These are phyloP conservation scores for Lasioglossum vierecki DNA, from an alignment of 2,888 invertebrate genomes.

Conservation along the genomic window DNA sequence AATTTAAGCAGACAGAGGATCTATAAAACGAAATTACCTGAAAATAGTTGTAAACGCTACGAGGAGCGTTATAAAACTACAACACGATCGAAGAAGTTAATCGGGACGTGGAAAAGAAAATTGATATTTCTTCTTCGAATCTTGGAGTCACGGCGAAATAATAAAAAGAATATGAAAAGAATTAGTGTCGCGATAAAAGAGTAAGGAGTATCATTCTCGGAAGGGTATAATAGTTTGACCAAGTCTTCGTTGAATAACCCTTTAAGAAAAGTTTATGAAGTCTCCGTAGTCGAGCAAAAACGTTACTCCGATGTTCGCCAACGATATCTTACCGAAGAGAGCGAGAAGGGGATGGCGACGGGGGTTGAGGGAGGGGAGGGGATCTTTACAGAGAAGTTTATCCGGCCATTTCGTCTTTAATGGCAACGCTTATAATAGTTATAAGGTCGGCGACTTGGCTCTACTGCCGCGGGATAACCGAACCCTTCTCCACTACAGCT, in stretches of 20 bases:
- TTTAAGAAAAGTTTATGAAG: conserved; percentile 14
- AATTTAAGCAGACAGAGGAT: neutral
- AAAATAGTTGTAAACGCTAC: neutral
- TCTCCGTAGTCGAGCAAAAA: conserved; percentile 8
- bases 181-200: neutral
- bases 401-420: conserved; percentile 34
- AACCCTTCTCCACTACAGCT: conserved; percentile 27
- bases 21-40: no score
- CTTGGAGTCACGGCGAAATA: neutral
- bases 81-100: neutral
- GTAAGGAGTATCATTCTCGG: conserved; percentile 13
- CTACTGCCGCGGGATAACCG: conserved; percentile 30
- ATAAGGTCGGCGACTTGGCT: conserved; percentile 31
- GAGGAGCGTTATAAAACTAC: neutral
- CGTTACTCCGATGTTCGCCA: neutral
- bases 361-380: neutral
- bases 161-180: neutral
- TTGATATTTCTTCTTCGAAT: neutral
- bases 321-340: conserved; percentile 19
- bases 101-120: neutral
- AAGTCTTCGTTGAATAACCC: conserved; percentile 26
- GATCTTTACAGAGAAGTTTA: conserved; percentile 34
- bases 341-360: neutral
- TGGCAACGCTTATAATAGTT: conserved; percentile 27
- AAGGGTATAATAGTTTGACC: conserved; percentile 12